These are phyloP conservation scores for Oegoconia quadripuncta DNA, from an alignment of 2,888 invertebrate species.

Conservation along the genomic window DNA sequence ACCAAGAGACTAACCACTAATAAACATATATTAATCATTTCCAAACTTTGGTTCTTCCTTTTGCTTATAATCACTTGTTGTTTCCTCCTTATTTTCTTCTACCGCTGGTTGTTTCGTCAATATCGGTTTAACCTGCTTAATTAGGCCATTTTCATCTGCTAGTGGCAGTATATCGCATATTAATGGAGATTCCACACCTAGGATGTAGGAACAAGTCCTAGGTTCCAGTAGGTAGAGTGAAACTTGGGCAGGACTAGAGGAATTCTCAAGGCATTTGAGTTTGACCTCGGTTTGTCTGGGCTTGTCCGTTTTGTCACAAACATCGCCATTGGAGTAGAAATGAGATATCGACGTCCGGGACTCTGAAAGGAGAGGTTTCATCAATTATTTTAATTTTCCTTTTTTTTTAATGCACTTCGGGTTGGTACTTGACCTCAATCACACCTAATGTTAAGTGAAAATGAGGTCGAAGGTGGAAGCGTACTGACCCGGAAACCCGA, in stretches of 20 bases:
- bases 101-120: constrained; percentile 27
- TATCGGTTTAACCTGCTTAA: constrained; percentile 38
- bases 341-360: constrained; percentile 88
- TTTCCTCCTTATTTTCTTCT: constrained; percentile 30
- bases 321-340: constrained; percentile 90
- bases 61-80: constrained; percentile 29
- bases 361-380: constrained; percentile 37
- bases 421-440: no score
- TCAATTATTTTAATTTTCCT: background rate
- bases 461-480: no score
- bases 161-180: constrained; percentile 91
- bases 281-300: constrained; percentile 92
- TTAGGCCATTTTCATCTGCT: constrained; percentile 89
- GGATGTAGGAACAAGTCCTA: constrained; percentile 93
- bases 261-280: constrained; percentile 86
- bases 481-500: no score
- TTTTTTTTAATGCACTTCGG: no score
- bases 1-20: constrained; percentile 1
- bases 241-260: constrained; percentile 87
- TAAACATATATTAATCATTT: constrained; percentile 39
- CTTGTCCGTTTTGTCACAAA: constrained; percentile 91
- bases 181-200: constrained; percentile 95
- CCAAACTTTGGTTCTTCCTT: constrained; percentile 39
- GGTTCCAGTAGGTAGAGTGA: constrained; percentile 95
- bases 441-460: no score